These are phyloP conservation scores for Thaumatotibia leucotreta DNA, from an alignment of 1,140 invertebrate genomes.

Conservation along the genomic window DNA sequence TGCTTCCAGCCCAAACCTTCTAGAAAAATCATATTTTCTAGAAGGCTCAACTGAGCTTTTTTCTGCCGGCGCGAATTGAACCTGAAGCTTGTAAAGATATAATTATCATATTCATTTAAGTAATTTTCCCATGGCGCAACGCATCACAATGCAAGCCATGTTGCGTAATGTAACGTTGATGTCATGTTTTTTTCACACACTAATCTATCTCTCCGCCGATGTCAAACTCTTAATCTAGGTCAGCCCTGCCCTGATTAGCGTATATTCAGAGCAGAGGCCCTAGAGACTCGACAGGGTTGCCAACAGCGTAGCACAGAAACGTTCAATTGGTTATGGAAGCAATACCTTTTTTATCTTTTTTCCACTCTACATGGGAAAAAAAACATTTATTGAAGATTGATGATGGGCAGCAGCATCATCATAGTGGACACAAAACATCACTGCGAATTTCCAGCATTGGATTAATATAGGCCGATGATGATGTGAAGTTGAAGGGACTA, in stretches of 20 bases:
- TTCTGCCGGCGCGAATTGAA: too few relatives aligned
- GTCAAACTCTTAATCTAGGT: constrained; percentile 2
- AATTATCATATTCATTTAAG: too few relatives aligned
- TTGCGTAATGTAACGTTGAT: background rate
- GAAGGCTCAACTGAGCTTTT: too few relatives aligned
- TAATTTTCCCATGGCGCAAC: background rate
- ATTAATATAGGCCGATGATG: too few relatives aligned
- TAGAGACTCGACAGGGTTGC: background rate
- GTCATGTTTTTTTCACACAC: constrained; percentile 8
- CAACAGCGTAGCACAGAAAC: background rate
- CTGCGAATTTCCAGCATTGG: too few relatives aligned
- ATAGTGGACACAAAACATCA: too few relatives aligned
- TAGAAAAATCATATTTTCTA: too few relatives aligned
- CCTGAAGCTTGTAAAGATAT: too few relatives aligned
- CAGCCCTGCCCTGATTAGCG: constrained; percentile 4
- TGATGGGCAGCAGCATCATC: too few relatives aligned
- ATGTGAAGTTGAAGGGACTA: too few relatives aligned
- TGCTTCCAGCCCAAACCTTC: too few relatives aligned
- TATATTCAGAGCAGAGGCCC: background rate
- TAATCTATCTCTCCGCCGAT: background rate
- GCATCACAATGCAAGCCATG: background rate
- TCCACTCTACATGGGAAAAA: background rate
- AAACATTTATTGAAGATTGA: too few relatives aligned
- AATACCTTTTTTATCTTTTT: background rate
- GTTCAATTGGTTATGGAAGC: background rate